These are phyloP conservation scores for Jacana jacana DNA, from an alignment of 2,113 vertebrate species.

Conservation along the genomic window DNA sequence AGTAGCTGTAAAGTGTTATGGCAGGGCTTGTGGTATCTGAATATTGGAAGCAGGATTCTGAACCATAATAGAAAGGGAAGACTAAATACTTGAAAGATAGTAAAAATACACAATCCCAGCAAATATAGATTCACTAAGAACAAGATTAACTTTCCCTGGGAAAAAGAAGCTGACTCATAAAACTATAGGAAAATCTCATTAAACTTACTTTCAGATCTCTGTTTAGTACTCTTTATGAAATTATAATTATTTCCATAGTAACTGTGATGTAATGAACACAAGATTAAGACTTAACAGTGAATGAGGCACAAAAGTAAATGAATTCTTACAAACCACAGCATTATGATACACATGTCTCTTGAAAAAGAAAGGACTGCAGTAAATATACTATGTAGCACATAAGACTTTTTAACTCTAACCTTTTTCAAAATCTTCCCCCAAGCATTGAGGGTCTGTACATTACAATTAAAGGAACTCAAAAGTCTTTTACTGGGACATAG, in stretches of 20 bases:
- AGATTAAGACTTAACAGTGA: background rate
- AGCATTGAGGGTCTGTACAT: background rate
- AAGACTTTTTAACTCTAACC: background rate
- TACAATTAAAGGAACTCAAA: background rate
- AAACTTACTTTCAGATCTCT: background rate
- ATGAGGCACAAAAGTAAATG: background rate
- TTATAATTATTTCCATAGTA: constrained; percentile 20
- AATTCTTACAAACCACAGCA: background rate
- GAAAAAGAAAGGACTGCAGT: background rate
- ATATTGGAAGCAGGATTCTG: background rate
- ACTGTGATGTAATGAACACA: background rate
- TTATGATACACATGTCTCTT: constrained; percentile 9
- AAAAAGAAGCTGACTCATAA: background rate
- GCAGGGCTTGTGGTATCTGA: background rate
- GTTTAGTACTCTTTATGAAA: background rate
- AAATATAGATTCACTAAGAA: background rate
- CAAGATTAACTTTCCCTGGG: background rate
- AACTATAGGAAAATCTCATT: background rate
- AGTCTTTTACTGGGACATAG: background rate
- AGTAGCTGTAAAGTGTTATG: background rate
- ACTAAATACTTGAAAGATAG: background rate
- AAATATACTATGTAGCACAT: background rate
- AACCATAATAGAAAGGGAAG: background rate
- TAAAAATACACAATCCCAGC: background rate
- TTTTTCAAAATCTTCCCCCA: constrained; percentile 7